Evolutionary conservation across 1,140 invertebrate species (phyloP).

Genomic region (Coboldia fuscipes): DNA sequence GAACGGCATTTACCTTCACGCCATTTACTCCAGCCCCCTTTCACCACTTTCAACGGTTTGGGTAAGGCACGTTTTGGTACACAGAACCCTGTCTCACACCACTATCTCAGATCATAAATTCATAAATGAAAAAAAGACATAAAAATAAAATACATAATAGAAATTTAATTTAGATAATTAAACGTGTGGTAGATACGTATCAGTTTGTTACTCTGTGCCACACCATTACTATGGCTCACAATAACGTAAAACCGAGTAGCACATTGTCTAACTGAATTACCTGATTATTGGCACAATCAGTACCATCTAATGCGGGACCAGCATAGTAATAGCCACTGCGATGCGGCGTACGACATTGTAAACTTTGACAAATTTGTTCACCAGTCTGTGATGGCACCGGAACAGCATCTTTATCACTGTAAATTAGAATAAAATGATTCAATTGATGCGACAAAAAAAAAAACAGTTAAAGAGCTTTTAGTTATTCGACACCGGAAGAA

Average conservation of each 20-base stretch:
- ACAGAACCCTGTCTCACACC: too few species aligned
- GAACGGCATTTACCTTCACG: slow-evolving; percentile 43
- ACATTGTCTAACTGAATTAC: neutral
- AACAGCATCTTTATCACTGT: slow-evolving; percentile 34
- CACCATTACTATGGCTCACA: slow-evolving; percentile 1
- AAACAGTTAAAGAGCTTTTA: too few species aligned
- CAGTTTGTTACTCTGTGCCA: too few species aligned
- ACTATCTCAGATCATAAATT: too few species aligned
- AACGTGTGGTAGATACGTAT: too few species aligned
- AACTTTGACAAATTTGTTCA: slow-evolving; percentile 33
- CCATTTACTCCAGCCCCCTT: slow-evolving; percentile 30
- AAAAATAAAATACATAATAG: too few species aligned
- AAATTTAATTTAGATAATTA: too few species aligned
- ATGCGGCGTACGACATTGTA: slow-evolving; percentile 48
- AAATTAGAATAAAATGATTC: too few species aligned
- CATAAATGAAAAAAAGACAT: too few species aligned
- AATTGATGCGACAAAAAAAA: too few species aligned
- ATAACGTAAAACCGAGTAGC: neutral
- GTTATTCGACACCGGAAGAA: too few species aligned
- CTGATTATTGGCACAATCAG: too few species aligned
- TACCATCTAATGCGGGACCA: slow-evolving; percentile 57
- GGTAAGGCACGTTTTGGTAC: slow-evolving; percentile 9
- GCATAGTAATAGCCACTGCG: slow-evolving; percentile 48
- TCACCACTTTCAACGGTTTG: slow-evolving; percentile 23
- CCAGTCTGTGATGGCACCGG: slow-evolving; percentile 19